Base-by-base conservation (phyloP, 2,888 invertebrate genomes). In the Gastrophysa polygoni region DNA sequence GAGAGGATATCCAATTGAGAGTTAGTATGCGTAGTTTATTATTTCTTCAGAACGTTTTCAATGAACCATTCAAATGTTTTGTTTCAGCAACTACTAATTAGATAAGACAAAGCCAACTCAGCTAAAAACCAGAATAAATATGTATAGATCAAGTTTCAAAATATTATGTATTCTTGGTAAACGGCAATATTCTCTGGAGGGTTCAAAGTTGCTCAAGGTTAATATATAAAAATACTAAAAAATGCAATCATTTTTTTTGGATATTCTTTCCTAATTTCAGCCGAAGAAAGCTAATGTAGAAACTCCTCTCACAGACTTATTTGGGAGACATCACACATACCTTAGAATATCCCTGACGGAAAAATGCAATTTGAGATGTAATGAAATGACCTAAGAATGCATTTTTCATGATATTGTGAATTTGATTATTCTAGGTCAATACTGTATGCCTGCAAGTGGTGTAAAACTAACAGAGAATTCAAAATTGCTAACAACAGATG, bases 381-480 rank as follows among this genome's bases (percentile, higher is more conserved):
- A 89, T 14, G 11, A 51, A 16, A n/a, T 28, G 11, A 10, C 3
- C 28, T 28, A 1, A 65, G 14, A 11, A 49, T 17, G 3, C 43
- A 44, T 57, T 44, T 17, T 46, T 34, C 49, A 29, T 47, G 8
- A 29, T 46, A 34, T 16, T 11, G 52, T 44, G 4, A 58, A 32
- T 55, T 60, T 16, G 24, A 17, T 28, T 55, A 55, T 74, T 76
- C 43, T 75, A 96, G 96, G 96, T 83, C 88, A 91, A 72, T 98
- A 99, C 82, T 99, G 99, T 82, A 99, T 99, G 99, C 99, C 99
- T 7, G 92, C 90, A 44, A 95, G 95, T 78, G 99, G 99, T 47
- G 94, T 97, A 58, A 83, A 88, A 58, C 83, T 99, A 68, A 91
- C 95, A 49, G 87, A 91, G 59, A 91, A 90, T 71, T 79, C 86